phyloP scores from a whole-genome alignment of 2,888 invertebrate species.

The Pollenia angustigena region DNA sequence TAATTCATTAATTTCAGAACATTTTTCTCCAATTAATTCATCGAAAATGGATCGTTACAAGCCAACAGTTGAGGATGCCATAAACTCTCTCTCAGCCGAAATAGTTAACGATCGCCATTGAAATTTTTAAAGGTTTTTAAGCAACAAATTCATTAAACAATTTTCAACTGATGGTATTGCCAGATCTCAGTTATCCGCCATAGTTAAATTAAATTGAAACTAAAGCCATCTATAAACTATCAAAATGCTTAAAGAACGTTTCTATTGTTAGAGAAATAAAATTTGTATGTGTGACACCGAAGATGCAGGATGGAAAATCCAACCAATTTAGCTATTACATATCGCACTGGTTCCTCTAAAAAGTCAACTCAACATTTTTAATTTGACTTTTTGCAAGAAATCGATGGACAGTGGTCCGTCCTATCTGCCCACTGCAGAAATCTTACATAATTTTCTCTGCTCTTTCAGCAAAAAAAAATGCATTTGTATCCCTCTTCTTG shows the following conservation, averaged over 20 bases:
- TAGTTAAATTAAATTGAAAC: slow-evolving; percentile 18
- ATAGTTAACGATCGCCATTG: slow-evolving; percentile 87
- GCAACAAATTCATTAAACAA: slow-evolving; percentile 4
- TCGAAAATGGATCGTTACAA: slow-evolving; percentile 84
- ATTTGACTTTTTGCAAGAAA: too few species aligned
- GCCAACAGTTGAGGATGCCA: slow-evolving; percentile 88
- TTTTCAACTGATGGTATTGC: slow-evolving; percentile 19
- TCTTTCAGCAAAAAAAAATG: too few species aligned
- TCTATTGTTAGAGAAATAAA: background rate
- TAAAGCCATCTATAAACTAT: too few species aligned
- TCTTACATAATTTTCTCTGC: too few species aligned
- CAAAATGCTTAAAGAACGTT: background rate
- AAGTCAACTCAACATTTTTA: too few species aligned
- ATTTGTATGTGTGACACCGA: background rate
- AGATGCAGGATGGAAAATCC: too few species aligned
- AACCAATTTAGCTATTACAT: too few species aligned
- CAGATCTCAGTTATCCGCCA: background rate
- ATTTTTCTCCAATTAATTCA: slow-evolving; percentile 85
- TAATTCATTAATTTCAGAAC: slow-evolving; percentile 77
- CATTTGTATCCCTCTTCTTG: too few species aligned
- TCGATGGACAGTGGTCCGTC: too few species aligned
- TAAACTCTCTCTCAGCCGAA: slow-evolving; percentile 93
- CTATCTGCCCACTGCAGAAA: too few species aligned
- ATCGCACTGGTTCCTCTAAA: too few species aligned
- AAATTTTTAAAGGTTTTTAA: slow-evolving; percentile 35